Evolutionary conservation across 2,888 invertebrate genomes (phyloP).

Genomic region (Agonopterix heracliana): DNA sequence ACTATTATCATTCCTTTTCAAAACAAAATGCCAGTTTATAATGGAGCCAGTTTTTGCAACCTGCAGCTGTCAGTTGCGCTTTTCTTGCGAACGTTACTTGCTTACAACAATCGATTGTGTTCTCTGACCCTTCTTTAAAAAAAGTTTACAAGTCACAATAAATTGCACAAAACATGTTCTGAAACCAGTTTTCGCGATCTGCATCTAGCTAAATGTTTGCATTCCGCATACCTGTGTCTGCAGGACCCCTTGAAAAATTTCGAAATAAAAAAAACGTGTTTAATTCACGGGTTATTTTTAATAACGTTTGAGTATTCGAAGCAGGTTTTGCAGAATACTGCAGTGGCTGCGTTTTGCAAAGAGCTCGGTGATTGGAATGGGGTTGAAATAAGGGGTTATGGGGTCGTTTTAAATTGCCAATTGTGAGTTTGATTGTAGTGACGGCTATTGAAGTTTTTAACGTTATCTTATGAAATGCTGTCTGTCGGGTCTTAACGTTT

Average conservation of each 20-base stretch:
- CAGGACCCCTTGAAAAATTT: constrained; percentile 29
- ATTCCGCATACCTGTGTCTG: constrained; percentile 54
- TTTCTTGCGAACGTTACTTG: background rate
- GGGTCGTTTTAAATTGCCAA: constrained; percentile 20
- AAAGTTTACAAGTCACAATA: too few relatives aligned
- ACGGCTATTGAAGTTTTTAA: background rate
- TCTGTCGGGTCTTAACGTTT: background rate
- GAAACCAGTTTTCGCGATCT: constrained; percentile 43
- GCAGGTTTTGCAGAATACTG: constrained; percentile 24
- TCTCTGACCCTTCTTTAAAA: constrained; percentile 15
- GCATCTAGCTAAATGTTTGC: constrained; percentile 57
- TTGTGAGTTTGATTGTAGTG: constrained; percentile 17
- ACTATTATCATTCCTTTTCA: too few relatives aligned
- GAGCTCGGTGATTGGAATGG: constrained; percentile 27
- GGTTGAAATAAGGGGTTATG: constrained; percentile 7
- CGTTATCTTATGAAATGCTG: too few relatives aligned
- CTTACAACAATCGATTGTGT: constrained; percentile 20
- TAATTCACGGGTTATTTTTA: constrained; percentile 21
- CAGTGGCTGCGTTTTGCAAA: constrained; percentile 27
- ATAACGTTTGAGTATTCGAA: constrained; percentile 10
- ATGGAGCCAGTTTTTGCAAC: constrained; percentile 25
- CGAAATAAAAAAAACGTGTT: constrained; percentile 26
- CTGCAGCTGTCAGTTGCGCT: constrained; percentile 28
- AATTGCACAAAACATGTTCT: constrained; percentile 26
- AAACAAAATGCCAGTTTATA: background rate